Conservation (phyloP, 2,888 invertebrate genomes). For the Belgica antarctica region DNA sequence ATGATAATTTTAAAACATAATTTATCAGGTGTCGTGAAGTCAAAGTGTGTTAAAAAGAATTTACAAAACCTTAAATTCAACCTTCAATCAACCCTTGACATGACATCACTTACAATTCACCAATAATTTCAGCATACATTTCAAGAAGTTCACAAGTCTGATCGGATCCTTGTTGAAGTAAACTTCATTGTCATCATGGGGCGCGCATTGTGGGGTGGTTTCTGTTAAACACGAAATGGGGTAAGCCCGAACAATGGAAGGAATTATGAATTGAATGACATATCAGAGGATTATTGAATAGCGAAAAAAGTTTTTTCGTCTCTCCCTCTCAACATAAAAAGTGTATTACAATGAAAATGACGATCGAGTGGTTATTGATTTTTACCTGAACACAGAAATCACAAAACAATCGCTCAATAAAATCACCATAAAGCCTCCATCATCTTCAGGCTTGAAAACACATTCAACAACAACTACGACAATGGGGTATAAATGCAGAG, state of each 20-base stretch:
- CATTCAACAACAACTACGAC: neutral
- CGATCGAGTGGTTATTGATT: slow-evolving; percentile 42
- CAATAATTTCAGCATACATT: no score
- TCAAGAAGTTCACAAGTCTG: no score
- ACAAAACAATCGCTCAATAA: slow-evolving; percentile 42
- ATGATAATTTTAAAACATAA: no score
- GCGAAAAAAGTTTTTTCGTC: slow-evolving; percentile 19
- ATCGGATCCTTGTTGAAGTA: neutral
- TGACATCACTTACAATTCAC: no score
- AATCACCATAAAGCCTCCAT: slow-evolving; percentile 34
- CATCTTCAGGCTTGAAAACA: slow-evolving; percentile 32
- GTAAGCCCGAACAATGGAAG: slow-evolving; percentile 25
- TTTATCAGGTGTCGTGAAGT: no score
- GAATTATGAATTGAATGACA: slow-evolving; percentile 36
- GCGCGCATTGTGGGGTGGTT: neutral
- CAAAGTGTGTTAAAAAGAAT: no score
- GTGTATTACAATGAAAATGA: slow-evolving; percentile 28
- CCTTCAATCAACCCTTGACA: no score
- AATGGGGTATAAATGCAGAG: slow-evolving; percentile 37
- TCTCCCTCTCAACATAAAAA: slow-evolving; percentile 33
- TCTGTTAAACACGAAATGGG: no score
- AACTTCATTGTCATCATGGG: neutral
- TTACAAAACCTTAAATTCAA: no score
- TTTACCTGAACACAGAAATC: slow-evolving; percentile 10
- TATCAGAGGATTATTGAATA: slow-evolving; percentile 33